Conservation (phyloP, 2,113 vertebrate species). For the Xyliphius kryptos region DNA sequence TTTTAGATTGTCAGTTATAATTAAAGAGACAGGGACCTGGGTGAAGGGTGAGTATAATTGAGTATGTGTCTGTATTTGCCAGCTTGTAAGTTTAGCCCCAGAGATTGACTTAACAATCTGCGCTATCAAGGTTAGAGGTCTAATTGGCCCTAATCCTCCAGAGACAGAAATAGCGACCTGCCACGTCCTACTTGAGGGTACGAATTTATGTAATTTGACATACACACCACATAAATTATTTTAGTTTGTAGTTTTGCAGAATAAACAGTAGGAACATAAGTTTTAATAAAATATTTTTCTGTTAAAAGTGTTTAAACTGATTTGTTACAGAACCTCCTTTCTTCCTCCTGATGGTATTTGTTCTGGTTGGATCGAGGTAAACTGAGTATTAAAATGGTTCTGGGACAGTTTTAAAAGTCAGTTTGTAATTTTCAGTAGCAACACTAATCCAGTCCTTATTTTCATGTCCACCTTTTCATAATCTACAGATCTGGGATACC, state of each 20-base stretch:
- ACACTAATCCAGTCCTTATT: neutral
- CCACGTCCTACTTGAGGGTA: neutral
- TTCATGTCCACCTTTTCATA: neutral
- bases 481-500: too few species aligned
- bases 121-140: conserved; percentile 9
- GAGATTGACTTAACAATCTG: neutral
- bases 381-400: too few species aligned
- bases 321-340: too few species aligned
- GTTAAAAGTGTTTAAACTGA: too few species aligned
- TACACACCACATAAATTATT: too few species aligned
- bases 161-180: conserved; percentile 4
- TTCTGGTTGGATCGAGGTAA: too few species aligned
- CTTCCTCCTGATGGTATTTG: too few species aligned
- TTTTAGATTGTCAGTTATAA: conserved; percentile 69
- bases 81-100: neutral
- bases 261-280: too few species aligned
- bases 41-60: neutral
- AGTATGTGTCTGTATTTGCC: conserved; percentile 4
- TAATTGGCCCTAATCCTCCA: neutral
- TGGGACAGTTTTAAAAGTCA: neutral
- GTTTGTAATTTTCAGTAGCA: neutral
- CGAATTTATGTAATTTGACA: too few species aligned
- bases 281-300: too few species aligned
- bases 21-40: conserved; percentile 52
- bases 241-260: too few species aligned